Conservation (phyloP, 37 sponge, comb jelly and placozoan species). For the Beroe forskalii region DNA sequence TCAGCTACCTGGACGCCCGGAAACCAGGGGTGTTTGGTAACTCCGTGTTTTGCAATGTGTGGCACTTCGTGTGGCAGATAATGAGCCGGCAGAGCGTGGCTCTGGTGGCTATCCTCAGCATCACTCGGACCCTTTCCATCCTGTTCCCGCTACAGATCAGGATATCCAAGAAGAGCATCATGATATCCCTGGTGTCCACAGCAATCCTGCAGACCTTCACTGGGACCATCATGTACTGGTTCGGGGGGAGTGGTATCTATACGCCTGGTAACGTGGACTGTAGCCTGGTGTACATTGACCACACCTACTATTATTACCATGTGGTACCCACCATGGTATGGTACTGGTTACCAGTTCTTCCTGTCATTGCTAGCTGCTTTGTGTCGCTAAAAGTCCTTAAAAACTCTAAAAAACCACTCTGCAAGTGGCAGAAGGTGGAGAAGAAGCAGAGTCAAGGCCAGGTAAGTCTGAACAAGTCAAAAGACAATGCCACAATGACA, state of each 20-base stretch:
- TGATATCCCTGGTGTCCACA: background rate
- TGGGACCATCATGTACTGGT: conserved; percentile 61
- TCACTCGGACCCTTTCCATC: conserved; percentile 44
- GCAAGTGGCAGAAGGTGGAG: background rate
- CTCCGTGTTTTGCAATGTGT: conserved; percentile 38
- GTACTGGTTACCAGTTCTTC: conserved; percentile 54
- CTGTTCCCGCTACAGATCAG: conserved; percentile 28
- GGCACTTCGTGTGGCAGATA: conserved; percentile 63
- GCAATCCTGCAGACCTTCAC: conserved; percentile 14
- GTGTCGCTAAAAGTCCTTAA: conserved; percentile 12
- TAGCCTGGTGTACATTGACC: background rate
- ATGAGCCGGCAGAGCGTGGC: conserved; percentile 46
- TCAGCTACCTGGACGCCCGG: conserved; percentile 12
- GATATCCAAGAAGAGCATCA: background rate
- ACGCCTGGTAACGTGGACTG: conserved; percentile 29
- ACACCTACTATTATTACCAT: conserved; percentile 14
- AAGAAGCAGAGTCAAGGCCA: background rate
- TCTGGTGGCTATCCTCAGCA: conserved; percentile 40
- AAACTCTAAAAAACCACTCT: background rate
- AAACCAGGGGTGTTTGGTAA: conserved; percentile 21
- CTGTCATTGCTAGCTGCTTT: conserved; percentile 25
- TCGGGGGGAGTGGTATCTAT: conserved; percentile 20
- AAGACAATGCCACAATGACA: conserved; percentile 47
- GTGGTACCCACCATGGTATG: conserved; percentile 58
- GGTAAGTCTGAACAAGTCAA: background rate